These are phyloP conservation scores for Druon quercuslanigerum DNA, from an alignment of 1,140 invertebrate species.

Conservation along the genomic window DNA sequence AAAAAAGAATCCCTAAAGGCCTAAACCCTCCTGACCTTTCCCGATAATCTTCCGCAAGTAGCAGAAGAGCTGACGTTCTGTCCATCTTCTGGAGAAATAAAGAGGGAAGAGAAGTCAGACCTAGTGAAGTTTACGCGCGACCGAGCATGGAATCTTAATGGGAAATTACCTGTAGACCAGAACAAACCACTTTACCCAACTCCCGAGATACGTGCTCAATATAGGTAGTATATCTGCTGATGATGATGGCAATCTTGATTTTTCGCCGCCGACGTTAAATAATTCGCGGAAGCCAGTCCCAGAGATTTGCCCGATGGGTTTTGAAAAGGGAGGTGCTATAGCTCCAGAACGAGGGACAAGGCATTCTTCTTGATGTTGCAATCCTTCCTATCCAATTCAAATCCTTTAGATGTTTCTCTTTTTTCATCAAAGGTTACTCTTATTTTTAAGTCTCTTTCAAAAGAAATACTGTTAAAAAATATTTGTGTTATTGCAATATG, in stretches of 20 bases:
- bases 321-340: conserved; percentile 56
- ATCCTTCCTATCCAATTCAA: not conserved
- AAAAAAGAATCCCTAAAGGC: conserved; percentile 17
- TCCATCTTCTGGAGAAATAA: conserved; percentile 39
- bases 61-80: conserved; percentile 38
- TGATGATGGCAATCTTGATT: conserved; percentile 37
- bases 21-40: conserved; percentile 37
- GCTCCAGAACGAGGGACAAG: conserved; percentile 2
- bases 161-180: conserved; percentile 62
- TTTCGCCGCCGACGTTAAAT: conserved; percentile 23
- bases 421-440: not conserved
- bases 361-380: not conserved
- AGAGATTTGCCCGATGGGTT: conserved; percentile 65
- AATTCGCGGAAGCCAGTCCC: conserved; percentile 69
- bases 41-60: conserved; percentile 50
- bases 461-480: too few species aligned
- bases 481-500: too few species aligned
- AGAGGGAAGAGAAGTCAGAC: conserved; percentile 36
- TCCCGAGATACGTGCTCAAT: conserved; percentile 64
- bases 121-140: conserved; percentile 61
- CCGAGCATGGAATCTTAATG: conserved; percentile 69
- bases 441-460: not conserved
- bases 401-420: conserved; percentile 31
- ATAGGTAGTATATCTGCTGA: conserved; percentile 48
- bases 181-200: conserved; percentile 46